phyloP scores from a whole-genome alignment of 2,888 invertebrate species.

The Trimorus sp. region DNA sequence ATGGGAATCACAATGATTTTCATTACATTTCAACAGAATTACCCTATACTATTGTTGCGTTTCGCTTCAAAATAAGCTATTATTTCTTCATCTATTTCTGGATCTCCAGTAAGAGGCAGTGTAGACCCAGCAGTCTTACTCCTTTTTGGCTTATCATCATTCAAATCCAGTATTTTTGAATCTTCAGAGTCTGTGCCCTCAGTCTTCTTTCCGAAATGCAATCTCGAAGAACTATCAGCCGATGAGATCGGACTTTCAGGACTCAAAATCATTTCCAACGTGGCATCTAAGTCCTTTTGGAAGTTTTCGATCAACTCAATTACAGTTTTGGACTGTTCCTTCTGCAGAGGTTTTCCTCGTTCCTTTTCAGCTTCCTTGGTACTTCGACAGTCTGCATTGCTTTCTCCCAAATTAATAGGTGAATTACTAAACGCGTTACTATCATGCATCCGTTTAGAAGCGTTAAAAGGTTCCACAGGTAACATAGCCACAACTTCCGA shows the following conservation, averaged over 20 bases:
- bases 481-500: no score
- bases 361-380: not conserved
- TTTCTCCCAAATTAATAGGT: no score
- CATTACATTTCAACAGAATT: conserved; percentile 28
- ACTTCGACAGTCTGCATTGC: no score
- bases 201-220: not conserved
- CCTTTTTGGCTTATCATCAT: conserved; percentile 22
- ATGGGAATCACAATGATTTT: not conserved
- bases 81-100: conserved; percentile 83
- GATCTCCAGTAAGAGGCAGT: conserved; percentile 82
- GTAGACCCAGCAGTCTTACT: conserved; percentile 60
- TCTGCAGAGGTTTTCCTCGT: conserved; percentile 3
- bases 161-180: conserved; percentile 25
- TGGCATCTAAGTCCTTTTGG: conserved; percentile 53
- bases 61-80: conserved; percentile 78
- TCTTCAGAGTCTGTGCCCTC: conserved; percentile 19
- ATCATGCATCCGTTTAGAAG: no score
- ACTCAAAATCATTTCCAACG: conserved; percentile 51
- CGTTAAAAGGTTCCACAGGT: no score
- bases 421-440: no score
- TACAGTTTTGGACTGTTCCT: conserved; percentile 35
- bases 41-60: conserved; percentile 7
- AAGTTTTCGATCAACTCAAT: conserved; percentile 54
- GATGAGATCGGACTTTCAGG: conserved; percentile 17
- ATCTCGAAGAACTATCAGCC: not conserved